phyloP scores from a whole-genome alignment of 2,888 invertebrate genomes.

The Campopleginae sp. region DNA sequence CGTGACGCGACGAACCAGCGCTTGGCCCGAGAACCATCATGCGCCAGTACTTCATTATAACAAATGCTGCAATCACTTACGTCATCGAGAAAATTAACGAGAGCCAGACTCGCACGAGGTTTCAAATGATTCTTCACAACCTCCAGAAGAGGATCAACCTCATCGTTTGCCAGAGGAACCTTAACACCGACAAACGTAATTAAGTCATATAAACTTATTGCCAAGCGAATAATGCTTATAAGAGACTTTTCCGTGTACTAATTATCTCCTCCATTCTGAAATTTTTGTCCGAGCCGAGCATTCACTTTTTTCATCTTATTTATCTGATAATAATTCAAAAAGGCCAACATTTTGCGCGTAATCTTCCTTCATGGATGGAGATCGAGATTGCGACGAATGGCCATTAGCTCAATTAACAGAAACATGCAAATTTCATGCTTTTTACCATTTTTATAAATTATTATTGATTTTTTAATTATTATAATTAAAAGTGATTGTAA shows the following conservation, averaged over 20 bases:
- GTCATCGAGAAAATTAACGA: conserved; percentile 76
- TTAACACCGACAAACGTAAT: conserved; percentile 33
- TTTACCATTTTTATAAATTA: no score
- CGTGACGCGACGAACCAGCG: conserved; percentile 52
- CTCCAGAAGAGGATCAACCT: conserved; percentile 69
- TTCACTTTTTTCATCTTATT: no score
- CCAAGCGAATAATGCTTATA: not conserved
- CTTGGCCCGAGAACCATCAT: conserved; percentile 37
- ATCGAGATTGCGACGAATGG: no score
- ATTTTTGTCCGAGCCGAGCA: no score
- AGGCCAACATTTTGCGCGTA: no score
- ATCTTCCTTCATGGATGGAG: no score
- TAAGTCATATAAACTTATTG: not conserved
- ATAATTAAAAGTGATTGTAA: no score
- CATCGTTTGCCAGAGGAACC: conserved; percentile 56
- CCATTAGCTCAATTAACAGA: no score
- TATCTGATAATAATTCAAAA: no score
- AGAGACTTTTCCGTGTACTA: not conserved
- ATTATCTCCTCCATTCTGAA: no score
- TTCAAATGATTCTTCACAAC: conserved; percentile 74
- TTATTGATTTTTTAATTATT: no score
- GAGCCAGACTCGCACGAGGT: conserved; percentile 73
- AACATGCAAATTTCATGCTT: not conserved
- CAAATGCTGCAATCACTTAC: conserved; percentile 70
- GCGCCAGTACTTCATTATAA: conserved; percentile 26